Conservation (phyloP, 2,797 vertebrate genomes). For the Acanthurus lineatus region DNA sequence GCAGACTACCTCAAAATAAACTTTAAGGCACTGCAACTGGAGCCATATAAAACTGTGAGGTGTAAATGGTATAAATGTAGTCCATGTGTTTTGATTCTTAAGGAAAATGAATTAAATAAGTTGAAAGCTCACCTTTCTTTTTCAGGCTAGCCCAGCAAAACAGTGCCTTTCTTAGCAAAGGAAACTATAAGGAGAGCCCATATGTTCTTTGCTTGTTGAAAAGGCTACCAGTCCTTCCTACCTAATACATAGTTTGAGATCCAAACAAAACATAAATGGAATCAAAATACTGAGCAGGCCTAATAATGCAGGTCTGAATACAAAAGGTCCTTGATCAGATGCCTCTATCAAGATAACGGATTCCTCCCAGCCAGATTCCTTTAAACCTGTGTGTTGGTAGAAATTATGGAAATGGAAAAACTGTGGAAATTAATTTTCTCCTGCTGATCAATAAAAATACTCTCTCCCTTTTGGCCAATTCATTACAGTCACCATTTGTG, state of each 20-base stretch:
- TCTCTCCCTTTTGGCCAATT: neutral
- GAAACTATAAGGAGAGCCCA: neutral
- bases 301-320: neutral
- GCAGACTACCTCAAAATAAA: no score
- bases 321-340: neutral
- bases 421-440: neutral
- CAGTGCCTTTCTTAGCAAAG: neutral
- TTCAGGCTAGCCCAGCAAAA: neutral
- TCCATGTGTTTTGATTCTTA: no score
- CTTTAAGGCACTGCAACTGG: no score
- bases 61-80: no score
- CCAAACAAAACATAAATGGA: neutral
- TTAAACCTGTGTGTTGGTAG: no score
- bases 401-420: no score
- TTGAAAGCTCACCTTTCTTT: neutral
- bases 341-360: neutral
- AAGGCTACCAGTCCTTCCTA: neutral
- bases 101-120: neutral
- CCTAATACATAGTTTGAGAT: neutral
- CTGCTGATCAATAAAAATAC: neutral
- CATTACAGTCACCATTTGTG: neutral
- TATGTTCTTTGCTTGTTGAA: neutral
- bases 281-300: neutral
- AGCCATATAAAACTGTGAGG: no score
- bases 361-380: no score